A percentile compares a stretch with the other conserved stretches of the same genome.
These are phyloP conservation scores for Eristalis pertinax DNA, from an alignment of 2,888 invertebrate genomes.

Conservation along the genomic window DNA sequence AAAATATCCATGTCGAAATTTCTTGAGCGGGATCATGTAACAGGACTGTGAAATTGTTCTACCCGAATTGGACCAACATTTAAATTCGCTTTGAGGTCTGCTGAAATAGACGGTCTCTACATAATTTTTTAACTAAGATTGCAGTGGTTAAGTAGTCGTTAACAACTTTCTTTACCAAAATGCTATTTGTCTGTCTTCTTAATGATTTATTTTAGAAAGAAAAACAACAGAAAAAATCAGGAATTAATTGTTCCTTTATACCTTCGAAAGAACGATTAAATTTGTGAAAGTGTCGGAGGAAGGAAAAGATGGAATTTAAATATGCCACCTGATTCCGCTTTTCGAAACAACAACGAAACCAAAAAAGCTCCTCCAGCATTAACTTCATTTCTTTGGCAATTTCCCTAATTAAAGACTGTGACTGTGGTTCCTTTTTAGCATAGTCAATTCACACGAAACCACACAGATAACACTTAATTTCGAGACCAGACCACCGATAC, in stretches of 20 bases:
- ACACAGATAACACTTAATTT: conserved; percentile 2
- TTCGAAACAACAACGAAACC: background rate
- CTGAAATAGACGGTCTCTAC: background rate
- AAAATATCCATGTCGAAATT: no score
- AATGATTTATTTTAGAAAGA: conserved; percentile 17
- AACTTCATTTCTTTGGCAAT: conserved; percentile 20
- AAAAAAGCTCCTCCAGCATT: background rate
- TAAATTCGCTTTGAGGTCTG: no score
- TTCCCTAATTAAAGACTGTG: conserved; percentile 33
- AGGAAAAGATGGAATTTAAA: conserved; percentile 17
- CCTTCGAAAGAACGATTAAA: conserved; percentile 11
- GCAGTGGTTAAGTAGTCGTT: background rate
- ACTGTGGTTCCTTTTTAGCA: background rate
- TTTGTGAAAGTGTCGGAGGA: conserved; percentile 45
- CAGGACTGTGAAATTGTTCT: no score
- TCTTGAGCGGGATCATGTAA: no score
- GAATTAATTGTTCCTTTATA: conserved; percentile 39
- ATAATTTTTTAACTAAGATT: background rate
- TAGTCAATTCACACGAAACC: conserved; percentile 20
- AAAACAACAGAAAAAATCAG: background rate
- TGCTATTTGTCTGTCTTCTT: conserved; percentile 18
- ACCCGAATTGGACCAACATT: no score
- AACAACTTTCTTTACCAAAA: conserved; percentile 8
- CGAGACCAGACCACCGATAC: background rate
- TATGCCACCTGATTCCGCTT: conserved; percentile 26